A percentile compares a stretch with the other conserved stretches of the same genome.
Evolutionary conservation across 2,888 invertebrate species (phyloP).

Genomic region (Drosophila austrosaltans): DNA sequence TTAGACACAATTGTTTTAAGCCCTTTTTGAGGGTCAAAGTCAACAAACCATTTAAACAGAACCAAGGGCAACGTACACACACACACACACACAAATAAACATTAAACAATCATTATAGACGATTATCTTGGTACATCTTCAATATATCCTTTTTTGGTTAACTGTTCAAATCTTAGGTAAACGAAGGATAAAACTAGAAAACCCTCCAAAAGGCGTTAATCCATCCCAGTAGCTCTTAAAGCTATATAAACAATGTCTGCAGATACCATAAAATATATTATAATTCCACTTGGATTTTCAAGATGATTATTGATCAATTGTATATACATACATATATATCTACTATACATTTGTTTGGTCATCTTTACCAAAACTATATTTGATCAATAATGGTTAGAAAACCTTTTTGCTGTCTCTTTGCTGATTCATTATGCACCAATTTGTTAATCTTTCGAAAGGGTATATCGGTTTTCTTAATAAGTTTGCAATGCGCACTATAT

Average conservation of each 20-base stretch:
- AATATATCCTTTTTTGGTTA: neutral
- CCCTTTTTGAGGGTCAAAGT: conserved; percentile 14
- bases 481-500: neutral
- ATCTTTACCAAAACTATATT: conserved; percentile 2
- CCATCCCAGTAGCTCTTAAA: no score
- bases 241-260: no score
- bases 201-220: no score
- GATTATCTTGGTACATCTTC: neutral
- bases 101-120: neutral
- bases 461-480: neutral
- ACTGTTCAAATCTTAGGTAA: no score
- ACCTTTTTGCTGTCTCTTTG: conserved; percentile 43
- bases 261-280: no score
- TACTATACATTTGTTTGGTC: neutral
- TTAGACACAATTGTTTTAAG: conserved; percentile 1
- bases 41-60: conserved; percentile 7
- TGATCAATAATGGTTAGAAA: neutral
- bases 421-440: conserved; percentile 6
- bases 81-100: neutral
- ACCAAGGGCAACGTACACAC: neutral
- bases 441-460: neutral
- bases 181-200: no score
- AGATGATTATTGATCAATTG: no score
- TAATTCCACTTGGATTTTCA: no score
- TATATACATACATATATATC: no score